Percentiles rank a stretch among this genome's conserved stretches.
These are phyloP conservation scores for Takifugu flavidus DNA, from an alignment of 2,113 vertebrate genomes.

Conservation along the genomic window DNA sequence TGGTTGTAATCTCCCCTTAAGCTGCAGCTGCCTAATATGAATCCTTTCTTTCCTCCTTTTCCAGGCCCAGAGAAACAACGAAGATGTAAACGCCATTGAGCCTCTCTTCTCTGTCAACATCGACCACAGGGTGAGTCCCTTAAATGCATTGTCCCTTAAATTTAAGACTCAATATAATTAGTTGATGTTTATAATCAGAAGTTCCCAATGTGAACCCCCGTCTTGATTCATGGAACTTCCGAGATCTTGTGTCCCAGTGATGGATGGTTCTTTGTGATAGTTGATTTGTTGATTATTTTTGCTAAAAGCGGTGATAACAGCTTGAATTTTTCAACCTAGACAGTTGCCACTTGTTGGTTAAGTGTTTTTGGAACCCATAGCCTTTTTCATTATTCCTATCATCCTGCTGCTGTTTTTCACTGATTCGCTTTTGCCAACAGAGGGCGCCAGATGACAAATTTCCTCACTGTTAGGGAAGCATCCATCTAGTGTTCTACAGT, in stretches of 20 bases:
- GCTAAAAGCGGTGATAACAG: neutral
- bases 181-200: neutral
- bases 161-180: neutral
- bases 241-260: no score
- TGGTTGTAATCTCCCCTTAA: neutral
- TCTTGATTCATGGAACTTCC: no score
- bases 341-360: no score
- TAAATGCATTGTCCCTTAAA: neutral
- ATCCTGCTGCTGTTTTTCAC: no score
- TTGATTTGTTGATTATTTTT: neutral
- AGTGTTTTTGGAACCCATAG: no score
- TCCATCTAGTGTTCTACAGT: no score
- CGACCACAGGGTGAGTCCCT: slow-evolving; percentile 84
- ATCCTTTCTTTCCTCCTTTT: slow-evolving; percentile 1
- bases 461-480: no score
- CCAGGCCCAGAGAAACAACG: slow-evolving; percentile 90
- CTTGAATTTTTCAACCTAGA: no score
- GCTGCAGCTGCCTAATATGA: neutral
- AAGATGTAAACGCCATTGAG: slow-evolving; percentile 81
- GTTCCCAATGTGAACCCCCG: neutral
- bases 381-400: no score
- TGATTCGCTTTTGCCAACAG: no score
- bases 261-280: no score
- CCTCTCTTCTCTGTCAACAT: slow-evolving; percentile 88
- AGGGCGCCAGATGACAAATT: no score